Conservation (phyloP, 2,113 vertebrate genomes). For the Onychostruthus taczanowskii region DNA sequence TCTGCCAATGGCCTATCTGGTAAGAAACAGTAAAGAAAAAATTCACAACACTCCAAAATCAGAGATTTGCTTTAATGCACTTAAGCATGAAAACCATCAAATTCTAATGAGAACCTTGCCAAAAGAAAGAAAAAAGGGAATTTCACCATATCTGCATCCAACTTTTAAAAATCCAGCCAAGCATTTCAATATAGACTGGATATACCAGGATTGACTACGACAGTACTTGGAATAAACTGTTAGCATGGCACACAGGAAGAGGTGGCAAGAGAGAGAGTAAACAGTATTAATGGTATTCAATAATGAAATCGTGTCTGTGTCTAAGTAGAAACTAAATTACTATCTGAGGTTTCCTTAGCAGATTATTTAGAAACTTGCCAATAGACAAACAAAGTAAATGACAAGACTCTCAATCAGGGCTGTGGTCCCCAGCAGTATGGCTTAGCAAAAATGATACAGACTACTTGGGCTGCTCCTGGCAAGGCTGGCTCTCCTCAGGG, state of each 20-base stretch:
- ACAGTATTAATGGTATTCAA: constrained; percentile 41
- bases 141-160: not conserved
- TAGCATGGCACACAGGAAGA: not conserved
- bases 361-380: constrained; percentile 54
- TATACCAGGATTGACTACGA: not conserved
- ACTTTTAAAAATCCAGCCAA: not conserved
- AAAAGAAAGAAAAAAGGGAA: not conserved
- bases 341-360: constrained; percentile 22
- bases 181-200: not conserved
- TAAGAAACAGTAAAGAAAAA: not conserved
- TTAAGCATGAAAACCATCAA: not conserved
- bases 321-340: constrained; percentile 44
- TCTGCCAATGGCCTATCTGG: not conserved
- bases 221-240: not conserved
- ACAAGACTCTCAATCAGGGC: constrained; percentile 41
- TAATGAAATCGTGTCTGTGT: constrained; percentile 24
- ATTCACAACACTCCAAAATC: not conserved
- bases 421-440: constrained; percentile 1
- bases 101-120: not conserved
- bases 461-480: not conserved
- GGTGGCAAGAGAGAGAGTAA: not conserved
- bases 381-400: constrained; percentile 43
- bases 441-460: constrained; percentile 12
- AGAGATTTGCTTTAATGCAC: not conserved
- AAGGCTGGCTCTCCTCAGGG: not conserved